Evolutionary conservation across 2,888 invertebrate species (phyloP), one percentile per base, ranked within the genome.

Genomic region (Arctia plantaginis): DNA sequence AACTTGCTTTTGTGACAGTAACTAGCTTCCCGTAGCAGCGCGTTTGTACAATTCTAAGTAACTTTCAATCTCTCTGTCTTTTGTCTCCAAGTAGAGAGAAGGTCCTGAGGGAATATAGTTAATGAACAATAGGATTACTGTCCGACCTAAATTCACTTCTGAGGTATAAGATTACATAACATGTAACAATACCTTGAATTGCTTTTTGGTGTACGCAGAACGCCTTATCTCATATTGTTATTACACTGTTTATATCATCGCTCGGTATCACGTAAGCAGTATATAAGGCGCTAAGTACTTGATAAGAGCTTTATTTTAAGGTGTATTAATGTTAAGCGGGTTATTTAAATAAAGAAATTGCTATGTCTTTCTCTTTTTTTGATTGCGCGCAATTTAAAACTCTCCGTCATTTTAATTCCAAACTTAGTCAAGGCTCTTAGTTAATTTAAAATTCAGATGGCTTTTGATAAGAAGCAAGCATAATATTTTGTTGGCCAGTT

Each of bases 111-210:
- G 68, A 73, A 69, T 51, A 30, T 55, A 66, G 35, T 72, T 72
- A 72, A 72, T 72, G 55, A 72, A 74, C 70, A 70, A 74, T 70
- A 70, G n/a, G 41, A 74, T 70, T 70, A 66, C 41, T 41, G 47
- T 65, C 69, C 69, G 55, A 59, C 41, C 47, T 39, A 51, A 65
- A 64, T 69, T 72, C 39, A 30, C n/a, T 39, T 72, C 33, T 51
- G 30, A 44, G 44, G n/a, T 18, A 30, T 67, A 44, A 72, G 67
- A 72, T 67, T 68, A 72, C 72, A 59, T 67, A 59, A 59, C 51
- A 44, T 30, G 68, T 64, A 64, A 64, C 69, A 64, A 69, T 73
- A 64, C 51, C 73, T 71, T 51, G 39, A 39, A 73, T 67, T 66
- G 33, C 23, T 67, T 67, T 55, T 72, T 39, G 23, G 51, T 71